phyloP scores from a whole-genome alignment of 2,888 invertebrate genomes.

The Ferrisia virgata region DNA sequence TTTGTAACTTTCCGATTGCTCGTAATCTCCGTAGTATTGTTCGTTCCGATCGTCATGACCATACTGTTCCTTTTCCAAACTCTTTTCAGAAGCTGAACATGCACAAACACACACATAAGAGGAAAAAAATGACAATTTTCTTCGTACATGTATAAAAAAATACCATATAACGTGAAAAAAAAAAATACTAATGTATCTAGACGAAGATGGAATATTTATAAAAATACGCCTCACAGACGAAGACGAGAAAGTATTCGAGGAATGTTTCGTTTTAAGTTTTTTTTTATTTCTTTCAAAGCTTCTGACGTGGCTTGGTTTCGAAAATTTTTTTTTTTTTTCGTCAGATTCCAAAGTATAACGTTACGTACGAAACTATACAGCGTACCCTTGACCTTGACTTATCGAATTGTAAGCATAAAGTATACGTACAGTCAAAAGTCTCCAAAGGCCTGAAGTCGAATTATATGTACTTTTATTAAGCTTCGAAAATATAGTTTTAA shows the following conservation, averaged over 20 bases:
- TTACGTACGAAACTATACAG: too few relatives aligned
- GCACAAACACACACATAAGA: too few relatives aligned
- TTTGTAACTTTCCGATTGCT: conserved; percentile 22
- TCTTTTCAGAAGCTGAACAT: conserved; percentile 40
- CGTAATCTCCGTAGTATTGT: conserved; percentile 29
- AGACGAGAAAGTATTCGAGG: not conserved
- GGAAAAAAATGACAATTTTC: not conserved
- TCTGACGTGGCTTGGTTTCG: too few relatives aligned
- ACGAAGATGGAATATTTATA: not conserved
- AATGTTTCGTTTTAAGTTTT: not conserved
- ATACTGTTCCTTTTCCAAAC: conserved; percentile 19
- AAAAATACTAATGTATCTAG: too few relatives aligned
- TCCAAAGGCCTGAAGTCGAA: not conserved
- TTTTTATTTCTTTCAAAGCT: too few relatives aligned
- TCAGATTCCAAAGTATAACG: not conserved
- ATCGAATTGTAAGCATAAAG: not conserved
- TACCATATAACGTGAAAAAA: not conserved
- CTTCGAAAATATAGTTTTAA: too few relatives aligned
- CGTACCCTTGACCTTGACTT: not conserved
- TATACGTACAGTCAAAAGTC: not conserved
- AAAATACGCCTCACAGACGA: not conserved
- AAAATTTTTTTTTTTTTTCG: too few relatives aligned
- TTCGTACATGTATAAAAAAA: too few relatives aligned
- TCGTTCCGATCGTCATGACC: conserved; percentile 4
- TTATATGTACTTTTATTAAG: too few relatives aligned